phyloP scores from a whole-genome alignment of 2,113 vertebrate genomes.

The Corvus cornix region DNA sequence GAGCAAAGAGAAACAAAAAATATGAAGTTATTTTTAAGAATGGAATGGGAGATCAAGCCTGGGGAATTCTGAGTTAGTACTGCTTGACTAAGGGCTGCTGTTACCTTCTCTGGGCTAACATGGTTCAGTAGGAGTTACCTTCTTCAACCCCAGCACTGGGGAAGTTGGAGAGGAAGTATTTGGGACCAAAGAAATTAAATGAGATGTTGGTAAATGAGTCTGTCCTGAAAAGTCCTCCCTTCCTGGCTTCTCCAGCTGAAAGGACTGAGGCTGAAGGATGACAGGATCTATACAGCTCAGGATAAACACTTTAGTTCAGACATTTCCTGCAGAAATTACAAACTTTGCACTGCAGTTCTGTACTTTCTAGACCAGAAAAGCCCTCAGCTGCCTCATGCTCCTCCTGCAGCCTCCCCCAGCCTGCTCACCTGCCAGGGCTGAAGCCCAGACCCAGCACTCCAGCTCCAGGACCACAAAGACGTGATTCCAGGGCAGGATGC shows the following conservation, averaged over 20 bases:
- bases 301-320: no score
- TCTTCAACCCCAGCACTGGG: not conserved
- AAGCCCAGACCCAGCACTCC: not conserved
- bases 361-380: not conserved
- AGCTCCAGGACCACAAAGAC: not conserved
- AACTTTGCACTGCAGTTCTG: not conserved
- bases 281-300: not conserved
- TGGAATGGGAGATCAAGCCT: not conserved
- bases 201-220: not conserved
- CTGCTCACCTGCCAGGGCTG: not conserved
- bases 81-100: not conserved
- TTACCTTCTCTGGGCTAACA: not conserved
- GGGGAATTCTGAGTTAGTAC: not conserved
- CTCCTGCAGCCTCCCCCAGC: not conserved
- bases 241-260: not conserved
- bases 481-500: not conserved
- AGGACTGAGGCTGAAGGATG: not conserved
- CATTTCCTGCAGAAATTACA: not conserved
- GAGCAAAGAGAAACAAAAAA: not conserved
- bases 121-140: not conserved
- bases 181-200: not conserved
- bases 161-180: not conserved
- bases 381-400: not conserved
- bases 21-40: not conserved
- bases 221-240: not conserved